phyloP scores from a whole-genome alignment of 2,888 invertebrate species.

The Bruchidius siliquastri region DNA sequence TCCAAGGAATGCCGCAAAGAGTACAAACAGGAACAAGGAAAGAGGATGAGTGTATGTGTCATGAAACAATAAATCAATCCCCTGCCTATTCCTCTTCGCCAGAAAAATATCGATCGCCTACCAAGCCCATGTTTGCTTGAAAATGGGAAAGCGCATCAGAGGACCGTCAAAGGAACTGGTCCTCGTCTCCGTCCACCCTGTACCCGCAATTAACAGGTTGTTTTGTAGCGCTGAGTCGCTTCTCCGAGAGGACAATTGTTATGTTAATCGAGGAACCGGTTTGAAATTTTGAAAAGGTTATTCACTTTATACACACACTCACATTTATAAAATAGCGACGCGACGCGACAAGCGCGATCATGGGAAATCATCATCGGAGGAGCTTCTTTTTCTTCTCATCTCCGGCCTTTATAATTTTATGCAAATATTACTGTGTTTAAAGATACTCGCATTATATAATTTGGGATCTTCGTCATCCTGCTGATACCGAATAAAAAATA shows the following conservation, averaged over 20 bases:
- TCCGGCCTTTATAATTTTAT: constrained; percentile 27
- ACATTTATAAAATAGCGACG: constrained; percentile 35
- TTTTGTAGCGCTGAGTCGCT: constrained; percentile 35
- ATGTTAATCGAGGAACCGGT: constrained; percentile 47
- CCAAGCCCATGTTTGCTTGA: no score
- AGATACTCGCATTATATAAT: constrained; percentile 35
- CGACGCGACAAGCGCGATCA: constrained; percentile 7
- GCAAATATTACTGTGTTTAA: constrained; percentile 35
- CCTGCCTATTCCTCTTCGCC: no score
- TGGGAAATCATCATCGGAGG: constrained; percentile 27
- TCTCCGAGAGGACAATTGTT: constrained; percentile 45
- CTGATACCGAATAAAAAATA: neutral
- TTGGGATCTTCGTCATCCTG: neutral
- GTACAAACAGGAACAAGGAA: no score
- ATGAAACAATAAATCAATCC: no score
- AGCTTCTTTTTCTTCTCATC: neutral
- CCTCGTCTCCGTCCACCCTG: constrained; percentile 15
- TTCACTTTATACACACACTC: constrained; percentile 35
- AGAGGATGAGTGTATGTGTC: no score
- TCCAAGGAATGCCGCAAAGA: no score
- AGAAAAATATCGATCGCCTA: no score
- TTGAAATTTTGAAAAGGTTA: constrained; percentile 46
- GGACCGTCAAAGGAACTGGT: neutral
- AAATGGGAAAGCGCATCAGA: neutral
- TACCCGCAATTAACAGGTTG: constrained; percentile 46